Evolutionary conservation across 2,888 invertebrate genomes (phyloP).

Genomic region (Ichneumoninae sp.): DNA sequence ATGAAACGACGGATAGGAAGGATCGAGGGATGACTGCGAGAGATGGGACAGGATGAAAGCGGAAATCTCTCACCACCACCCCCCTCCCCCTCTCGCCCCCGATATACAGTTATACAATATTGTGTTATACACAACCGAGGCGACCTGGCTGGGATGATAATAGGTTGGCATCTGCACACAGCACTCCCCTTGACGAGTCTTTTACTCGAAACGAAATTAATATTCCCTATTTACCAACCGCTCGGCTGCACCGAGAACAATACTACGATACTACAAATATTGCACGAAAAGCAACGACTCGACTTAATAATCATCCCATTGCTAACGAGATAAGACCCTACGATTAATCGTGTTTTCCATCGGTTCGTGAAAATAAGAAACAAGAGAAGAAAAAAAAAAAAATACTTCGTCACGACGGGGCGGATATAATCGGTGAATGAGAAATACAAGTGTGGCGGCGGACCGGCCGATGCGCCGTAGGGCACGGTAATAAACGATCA

Average conservation of each 20-base stretch:
- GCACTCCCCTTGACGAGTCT: conserved; percentile 74
- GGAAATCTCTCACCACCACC: conserved; percentile 73
- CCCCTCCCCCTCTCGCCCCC: neutral
- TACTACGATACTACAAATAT: conserved; percentile 20
- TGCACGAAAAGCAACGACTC: conserved; percentile 13
- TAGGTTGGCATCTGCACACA: conserved; percentile 84
- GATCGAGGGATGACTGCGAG: conserved; percentile 50
- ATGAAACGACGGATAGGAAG: conserved; percentile 73
- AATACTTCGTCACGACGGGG: neutral
- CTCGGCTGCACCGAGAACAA: conserved; percentile 35
- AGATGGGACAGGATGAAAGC: conserved; percentile 70
- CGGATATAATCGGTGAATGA: neutral
- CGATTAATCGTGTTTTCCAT: conserved; percentile 30
- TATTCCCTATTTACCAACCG: conserved; percentile 79
- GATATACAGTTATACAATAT: conserved; percentile 38
- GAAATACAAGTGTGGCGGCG: conserved; percentile 25
- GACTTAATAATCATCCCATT: conserved; percentile 13
- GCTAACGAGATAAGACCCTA: conserved; percentile 28
- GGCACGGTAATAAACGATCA: conserved; percentile 71
- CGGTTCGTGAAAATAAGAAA: neutral
- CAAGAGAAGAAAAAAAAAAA: neutral
- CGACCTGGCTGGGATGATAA: conserved; percentile 78
- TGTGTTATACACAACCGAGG: conserved; percentile 56
- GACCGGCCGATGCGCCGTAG: conserved; percentile 15
- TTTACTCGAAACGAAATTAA: conserved; percentile 81